These are phyloP conservation scores for Strigops habroptila DNA, from an alignment of 2,113 vertebrate species.

Conservation along the genomic window DNA sequence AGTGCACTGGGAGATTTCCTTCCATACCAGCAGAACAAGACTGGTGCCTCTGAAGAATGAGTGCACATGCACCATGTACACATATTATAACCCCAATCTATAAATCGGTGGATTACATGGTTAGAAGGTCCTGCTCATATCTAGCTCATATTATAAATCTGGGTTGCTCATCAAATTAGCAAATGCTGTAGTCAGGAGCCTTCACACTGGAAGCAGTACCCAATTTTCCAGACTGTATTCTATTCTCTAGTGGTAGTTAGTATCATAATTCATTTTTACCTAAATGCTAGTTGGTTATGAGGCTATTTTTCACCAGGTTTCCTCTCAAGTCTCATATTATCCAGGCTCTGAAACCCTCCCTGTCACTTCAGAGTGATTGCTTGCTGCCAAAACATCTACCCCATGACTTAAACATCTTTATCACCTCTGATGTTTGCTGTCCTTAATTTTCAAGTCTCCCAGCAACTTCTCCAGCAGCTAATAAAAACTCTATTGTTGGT, in stretches of 20 bases:
- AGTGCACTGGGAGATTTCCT: neutral
- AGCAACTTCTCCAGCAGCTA: constrained; percentile 3
- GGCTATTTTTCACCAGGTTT: neutral
- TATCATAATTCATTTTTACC: neutral
- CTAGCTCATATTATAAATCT: neutral
- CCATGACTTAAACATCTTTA: neutral
- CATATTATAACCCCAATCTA: accelerated
- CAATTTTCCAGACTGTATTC: neutral
- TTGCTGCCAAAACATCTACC: neutral
- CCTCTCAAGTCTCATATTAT: neutral
- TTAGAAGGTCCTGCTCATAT: neutral
- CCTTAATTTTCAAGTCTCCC: constrained; percentile 25
- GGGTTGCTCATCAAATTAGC: neutral
- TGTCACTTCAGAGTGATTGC: neutral
- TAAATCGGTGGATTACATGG: neutral
- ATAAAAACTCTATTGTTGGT: neutral
- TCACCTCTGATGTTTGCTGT: neutral
- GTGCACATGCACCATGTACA: neutral
- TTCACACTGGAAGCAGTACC: neutral
- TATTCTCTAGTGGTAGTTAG: neutral
- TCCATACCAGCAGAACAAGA: neutral
- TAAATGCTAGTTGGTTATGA: neutral
- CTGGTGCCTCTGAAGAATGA: neutral
- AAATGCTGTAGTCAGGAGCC: neutral
- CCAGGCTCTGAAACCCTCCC: neutral